Evolutionary conservation across 2,113 vertebrate species (phyloP), one percentile per base, ranked within the genome.

Genomic region (Larimichthys crocea): DNA sequence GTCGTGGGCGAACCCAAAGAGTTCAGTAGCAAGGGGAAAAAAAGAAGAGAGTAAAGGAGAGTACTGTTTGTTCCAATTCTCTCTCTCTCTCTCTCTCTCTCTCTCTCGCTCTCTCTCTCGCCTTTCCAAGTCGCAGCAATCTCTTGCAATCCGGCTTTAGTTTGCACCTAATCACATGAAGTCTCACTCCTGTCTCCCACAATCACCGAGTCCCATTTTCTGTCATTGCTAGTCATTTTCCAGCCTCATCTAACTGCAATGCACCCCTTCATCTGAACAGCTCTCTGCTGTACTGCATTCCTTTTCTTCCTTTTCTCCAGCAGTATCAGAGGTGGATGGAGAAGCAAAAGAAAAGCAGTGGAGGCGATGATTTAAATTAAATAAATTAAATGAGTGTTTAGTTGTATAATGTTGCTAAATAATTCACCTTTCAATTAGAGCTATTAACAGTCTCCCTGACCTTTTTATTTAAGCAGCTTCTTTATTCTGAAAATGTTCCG

Each of bases 201-300:
- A 94, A 93, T 93, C 92, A 92, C 84, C 57, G 16, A 80, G 70
- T 80, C 84, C 62, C 83, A 88, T 91, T 92, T 92, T 80, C 78
- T 89, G 88, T 91, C 91, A 88, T 89, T 85, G 88, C 84, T 80
- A 80, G 89, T 88, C 88, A 89, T 90, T 88, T 88, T 86, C 72
- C 84, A 79, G 82, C 72, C 83, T 91, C 86, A 79, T 89, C 87
- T 90, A 80, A 92, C 85, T 57, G 80, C 74, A 63, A 24, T 60
- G 65, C 74, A 67, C 86, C 80, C 65, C 80, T 70, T 85, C 53
- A 74, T 69, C 31, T 29, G 68, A 76, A 74, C 76, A 26, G 60
- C 76, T 67, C 42, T 53, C 50, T 80, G 71, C 77, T 42, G 72
- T 15, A 24, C 26, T 42, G 44, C 75, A 56, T 78, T 82, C 74